phyloP scores from a whole-genome alignment of 1,140 invertebrate genomes.

The Orchesella cincta region DNA sequence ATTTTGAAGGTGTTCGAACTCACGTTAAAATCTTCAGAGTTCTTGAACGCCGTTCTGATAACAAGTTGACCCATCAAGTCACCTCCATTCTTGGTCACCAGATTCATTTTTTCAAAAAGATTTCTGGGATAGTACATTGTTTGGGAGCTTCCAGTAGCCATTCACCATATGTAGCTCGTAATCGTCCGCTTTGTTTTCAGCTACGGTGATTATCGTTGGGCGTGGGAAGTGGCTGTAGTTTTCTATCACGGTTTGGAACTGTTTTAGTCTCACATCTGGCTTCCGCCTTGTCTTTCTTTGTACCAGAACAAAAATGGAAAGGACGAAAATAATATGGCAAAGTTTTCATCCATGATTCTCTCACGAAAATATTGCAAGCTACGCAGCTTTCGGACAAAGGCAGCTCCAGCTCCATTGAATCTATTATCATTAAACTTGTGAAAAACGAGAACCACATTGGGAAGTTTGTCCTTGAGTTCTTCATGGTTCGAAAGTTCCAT shows the following conservation, averaged over 20 bases:
- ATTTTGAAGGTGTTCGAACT: background rate
- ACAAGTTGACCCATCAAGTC: conserved; percentile 17
- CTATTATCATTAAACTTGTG: no score
- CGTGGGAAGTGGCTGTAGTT: conserved; percentile 30
- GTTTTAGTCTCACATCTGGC: no score
- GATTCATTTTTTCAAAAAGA: conserved; percentile 37
- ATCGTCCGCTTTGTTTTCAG: conserved; percentile 29
- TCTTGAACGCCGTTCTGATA: conserved; percentile 30
- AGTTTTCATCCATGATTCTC: no score
- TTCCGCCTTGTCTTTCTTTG: no score
- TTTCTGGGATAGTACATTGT: conserved; percentile 37
- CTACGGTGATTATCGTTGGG: conserved; percentile 18
- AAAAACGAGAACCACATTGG: no score
- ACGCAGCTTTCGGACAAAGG: no score
- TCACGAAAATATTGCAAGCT: no score
- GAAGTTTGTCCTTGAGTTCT: no score
- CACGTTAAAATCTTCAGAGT: conserved; percentile 29
- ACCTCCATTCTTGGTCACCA: background rate
- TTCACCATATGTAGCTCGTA: conserved; percentile 20
- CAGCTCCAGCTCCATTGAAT: no score
- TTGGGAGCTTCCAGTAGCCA: conserved; percentile 32
- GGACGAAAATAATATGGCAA: no score
- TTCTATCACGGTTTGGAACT: conserved; percentile 32
- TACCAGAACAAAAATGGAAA: no score
- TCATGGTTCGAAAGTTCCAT: no score